Evolutionary conservation across 2,797 vertebrate genomes (phyloP), one percentile per base, ranked within the genome.

Genomic region (Nannoperca australis): DNA sequence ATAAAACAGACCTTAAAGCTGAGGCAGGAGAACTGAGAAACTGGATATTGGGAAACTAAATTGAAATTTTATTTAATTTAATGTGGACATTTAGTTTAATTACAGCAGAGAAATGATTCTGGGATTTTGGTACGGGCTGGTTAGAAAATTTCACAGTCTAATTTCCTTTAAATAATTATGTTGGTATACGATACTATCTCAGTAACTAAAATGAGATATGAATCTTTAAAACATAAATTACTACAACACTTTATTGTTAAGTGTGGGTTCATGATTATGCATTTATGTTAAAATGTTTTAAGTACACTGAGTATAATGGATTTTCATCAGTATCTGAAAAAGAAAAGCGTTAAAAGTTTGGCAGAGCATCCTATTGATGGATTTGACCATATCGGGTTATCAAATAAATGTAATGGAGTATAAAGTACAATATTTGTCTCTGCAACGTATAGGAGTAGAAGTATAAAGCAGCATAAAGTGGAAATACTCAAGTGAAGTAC

Each of bases 151-250:
- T 64, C 63, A 79, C 47, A 63, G 22, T 30, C 11, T 22, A 40
- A 40, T 67, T 70, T 36, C 11, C 63, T 30, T 27, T 54, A 15
- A 67, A 44, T 18, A 22, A 54, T 34, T 0, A 61, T 70, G 38
- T 40, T 55, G 15, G 20, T 32, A 40, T 9, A 22, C 3, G 36
- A 81, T 85, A 50, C 10, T 4, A 64, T 76, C 83, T 44, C 15
- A 54, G 8, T 54, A 40, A 70, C 7, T 67, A 10, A 24, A 59
- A 76, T 53, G 3, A 60, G 76, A 79, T 74, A 60, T 15, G 2
- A 73, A 79, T 70, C 45, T 61, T 67, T n/a, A n/a, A 40, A 67
- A 44, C 42, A 49, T 59, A n/a, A 60, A 63, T 50, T 36, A 20
- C 36, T 62, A 8, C 20, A 55, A 45, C 34, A 45, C 1, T 36